Evolutionary conservation across 2,797 vertebrate species (phyloP), one percentile per base, ranked within the genome.

Genomic region (Megaceryle alcyon): DNA sequence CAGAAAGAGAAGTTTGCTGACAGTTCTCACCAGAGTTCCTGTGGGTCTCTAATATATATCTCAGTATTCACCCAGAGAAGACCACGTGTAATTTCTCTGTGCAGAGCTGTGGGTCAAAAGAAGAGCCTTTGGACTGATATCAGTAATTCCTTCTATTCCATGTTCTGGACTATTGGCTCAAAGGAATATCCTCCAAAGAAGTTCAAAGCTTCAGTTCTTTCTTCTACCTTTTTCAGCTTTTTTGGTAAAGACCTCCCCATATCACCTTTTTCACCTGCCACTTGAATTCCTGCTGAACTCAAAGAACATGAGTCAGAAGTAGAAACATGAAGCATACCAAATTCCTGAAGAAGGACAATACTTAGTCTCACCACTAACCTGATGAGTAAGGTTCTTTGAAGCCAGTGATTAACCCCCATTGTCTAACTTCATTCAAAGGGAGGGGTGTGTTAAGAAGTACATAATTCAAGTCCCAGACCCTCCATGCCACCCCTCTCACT

Each of bases 11-110:
- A 64, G 86, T 26, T 72, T 75, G 37, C 65, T 78, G 89, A 54
- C 61, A 94, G 33, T 12, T 85, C 61, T 63, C 49, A 26, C 15
- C 48, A 31, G 7, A 66, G 25, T 53, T 95, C 78, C 54, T 86
- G 21, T 64, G 21, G 33, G 16, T n/a, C 15, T 77, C 54, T 39
- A 33, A 61, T 6, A 59, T 9, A 21, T 6, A 29, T 31, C n/a
- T 77, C 46, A 48, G 28, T 20, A 35, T 56, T 81, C 69, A 69
- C 23, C 28, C 65, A 59, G 60, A 77, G 39, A 88, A 60, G 71
- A 29, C 12, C 60, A 61, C 0, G 0, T 0, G 1, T 5, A 28
- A 70, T 39, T 73, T 68, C 18, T 84, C 73, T 63, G 54, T 33
- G 35, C 0, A 6, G 31, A 92, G 31, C 3, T 21, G 29, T 14